Evolutionary conservation across 2,113 vertebrate genomes (phyloP), one percentile per base, ranked within the genome.

Genomic region (Buteo buteo): DNA sequence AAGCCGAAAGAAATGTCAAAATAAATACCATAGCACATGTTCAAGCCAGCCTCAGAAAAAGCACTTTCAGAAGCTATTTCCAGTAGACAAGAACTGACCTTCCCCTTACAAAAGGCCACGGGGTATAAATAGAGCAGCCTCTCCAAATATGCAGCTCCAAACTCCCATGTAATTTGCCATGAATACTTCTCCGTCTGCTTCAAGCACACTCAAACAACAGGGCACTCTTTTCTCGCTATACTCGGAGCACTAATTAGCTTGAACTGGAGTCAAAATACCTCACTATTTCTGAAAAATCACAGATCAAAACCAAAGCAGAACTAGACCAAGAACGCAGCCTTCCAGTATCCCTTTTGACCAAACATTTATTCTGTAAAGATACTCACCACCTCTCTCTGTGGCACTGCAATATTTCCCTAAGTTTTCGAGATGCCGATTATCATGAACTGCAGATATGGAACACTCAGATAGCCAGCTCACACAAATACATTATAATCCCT

Each of bases 1-100:
- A 82, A n/a, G 3, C 13, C 31, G 1, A 26, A 77, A 29, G 36
- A 81, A 72, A 74, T 13, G 64, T 80, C 87, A 65, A 61, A 94
- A 85, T 72, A 85, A 69, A 78, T 73, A 64, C 45, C 77, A 74
- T 5, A 78, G 77, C 91, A 47, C 38, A 24, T 14, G 49, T 55
- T 73, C 65, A 45, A 55, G 74, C 55, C 80, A 61, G 82, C 49
- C 49, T 54, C 6, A 22, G 32, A 88, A 81, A 36, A 92, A 70
- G 36, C 79, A 58, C 74, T 91, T 81, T 93, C 40, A 80, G 88
- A 52, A 86, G 94, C 66, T 91, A 74, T 86, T 90, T 78, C 45
- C 91, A 94, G 93, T 5, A 86, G 86, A 70, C 55, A 9, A 55
- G 94, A 78, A 70, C 78, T 86, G 93, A 94, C 94, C 93, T 91